Evolutionary conservation across 2,888 invertebrate genomes (phyloP).

Genomic region (Pharmacophagus antenor): DNA sequence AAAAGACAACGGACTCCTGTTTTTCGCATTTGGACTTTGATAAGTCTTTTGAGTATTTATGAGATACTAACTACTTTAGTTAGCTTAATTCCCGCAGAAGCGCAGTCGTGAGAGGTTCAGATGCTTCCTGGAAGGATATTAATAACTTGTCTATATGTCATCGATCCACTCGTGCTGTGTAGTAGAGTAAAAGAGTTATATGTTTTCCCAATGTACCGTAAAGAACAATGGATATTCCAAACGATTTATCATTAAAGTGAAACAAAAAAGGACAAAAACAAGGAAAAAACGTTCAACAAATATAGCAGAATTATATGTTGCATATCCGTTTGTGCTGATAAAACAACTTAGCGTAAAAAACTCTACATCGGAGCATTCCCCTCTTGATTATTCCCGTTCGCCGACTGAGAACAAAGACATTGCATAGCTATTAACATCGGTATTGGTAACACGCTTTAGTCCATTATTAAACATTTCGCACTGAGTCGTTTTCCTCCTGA

Average conservation of each 20-base stretch:
- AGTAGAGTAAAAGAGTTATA: too few species aligned
- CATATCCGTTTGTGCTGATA: conserved; percentile 9
- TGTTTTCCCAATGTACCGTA: neutral
- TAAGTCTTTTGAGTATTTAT: too few species aligned
- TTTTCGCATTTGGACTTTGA: too few species aligned
- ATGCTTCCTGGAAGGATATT: too few species aligned
- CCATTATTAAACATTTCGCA: neutral
- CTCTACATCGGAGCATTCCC: conserved; percentile 6
- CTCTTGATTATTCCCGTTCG: conserved; percentile 13
- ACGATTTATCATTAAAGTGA: too few species aligned
- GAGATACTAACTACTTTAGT: too few species aligned
- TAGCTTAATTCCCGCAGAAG: too few species aligned
- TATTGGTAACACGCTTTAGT: neutral
- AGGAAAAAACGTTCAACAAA: neutral
- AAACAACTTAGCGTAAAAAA: conserved; percentile 8
- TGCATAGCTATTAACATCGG: conserved; percentile 3
- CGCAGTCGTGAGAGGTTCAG: too few species aligned
- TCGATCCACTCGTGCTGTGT: too few species aligned
- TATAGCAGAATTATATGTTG: neutral
- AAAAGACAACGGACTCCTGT: too few species aligned
- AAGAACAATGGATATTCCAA: neutral
- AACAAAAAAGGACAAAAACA: neutral
- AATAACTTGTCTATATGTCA: too few species aligned
- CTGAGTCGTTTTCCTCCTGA: neutral
- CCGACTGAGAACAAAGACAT: conserved; percentile 2